Evolutionary conservation across 2,888 invertebrate species (phyloP), one percentile per base, ranked within the genome.

Genomic region (Apodemia mormo): DNA sequence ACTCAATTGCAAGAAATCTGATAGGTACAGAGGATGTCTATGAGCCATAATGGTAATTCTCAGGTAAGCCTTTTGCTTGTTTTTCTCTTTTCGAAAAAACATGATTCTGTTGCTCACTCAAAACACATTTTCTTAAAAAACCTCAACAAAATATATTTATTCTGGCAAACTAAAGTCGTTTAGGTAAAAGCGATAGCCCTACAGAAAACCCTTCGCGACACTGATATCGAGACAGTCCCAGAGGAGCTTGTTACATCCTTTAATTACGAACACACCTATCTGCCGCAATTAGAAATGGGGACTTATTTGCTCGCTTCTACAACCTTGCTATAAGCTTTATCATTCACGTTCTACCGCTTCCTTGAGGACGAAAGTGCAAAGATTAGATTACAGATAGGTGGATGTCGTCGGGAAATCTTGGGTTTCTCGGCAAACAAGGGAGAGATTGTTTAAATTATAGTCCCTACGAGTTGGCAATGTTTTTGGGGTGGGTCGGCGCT

Each of bases 221-320:
- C 56, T 58, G 56, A 58, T 58, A 58, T 69, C 72, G 73, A 71
- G 54, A 66, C 45, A 43, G 76, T 86, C 90, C 85, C 88, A 2
- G 0, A 85, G 87, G 91, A 85, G 78, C 85, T 89, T 81, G 87
- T 91, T 90, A 91, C 83, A 82, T 83, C 82, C 80, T 80, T 82
- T 90, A 90, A 92, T 90, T 89, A 90, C 82, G 79, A 80, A 79
- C 78, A 82, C 87, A 90, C 89, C 89, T 89, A 88, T 87, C 87
- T 85, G 79, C 79, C 82, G 84, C 86, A 89, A 89, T 90, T 88
- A 89, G 84, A 79, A 80, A 76, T 76, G 73, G 75, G 76, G 80
- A 82, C 82, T 89, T 88, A 84, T 81, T 77, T 75, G 74, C 75
- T 72, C 72, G 70, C 76, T 67, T 52, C 79, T 80, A 75, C 76